Conservation (phyloP, 2,888 invertebrate species). For the Ormyrus pomaceus region DNA sequence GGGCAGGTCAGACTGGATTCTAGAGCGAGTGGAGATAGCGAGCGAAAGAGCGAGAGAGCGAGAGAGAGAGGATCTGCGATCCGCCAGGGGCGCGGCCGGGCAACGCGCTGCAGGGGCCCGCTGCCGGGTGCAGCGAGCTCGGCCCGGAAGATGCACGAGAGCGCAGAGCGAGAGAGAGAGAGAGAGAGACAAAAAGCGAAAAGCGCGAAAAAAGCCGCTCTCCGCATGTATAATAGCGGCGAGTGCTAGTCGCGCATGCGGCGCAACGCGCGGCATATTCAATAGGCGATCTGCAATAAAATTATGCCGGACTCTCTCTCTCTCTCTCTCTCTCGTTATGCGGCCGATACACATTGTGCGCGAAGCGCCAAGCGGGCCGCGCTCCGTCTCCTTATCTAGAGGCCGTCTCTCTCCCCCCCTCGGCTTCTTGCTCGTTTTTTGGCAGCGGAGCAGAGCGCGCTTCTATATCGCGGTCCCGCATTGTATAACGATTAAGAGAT, state of each 20-base stretch:
- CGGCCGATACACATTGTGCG: background rate
- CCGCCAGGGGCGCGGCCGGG: conserved; percentile 25
- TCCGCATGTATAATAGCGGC: conserved; percentile 10
- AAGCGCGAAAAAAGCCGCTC: background rate
- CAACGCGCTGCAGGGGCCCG: conserved; percentile 11
- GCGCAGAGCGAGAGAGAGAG: background rate
- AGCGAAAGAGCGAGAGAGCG: background rate
- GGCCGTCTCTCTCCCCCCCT: background rate
- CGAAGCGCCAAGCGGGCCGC: background rate
- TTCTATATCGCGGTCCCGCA: background rate
- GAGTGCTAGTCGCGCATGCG: background rate
- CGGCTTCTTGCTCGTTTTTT: background rate
- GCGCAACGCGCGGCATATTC: background rate
- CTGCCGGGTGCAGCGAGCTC: background rate
- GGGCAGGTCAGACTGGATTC: conserved; percentile 22
- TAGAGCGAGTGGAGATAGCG: conserved; percentile 27
- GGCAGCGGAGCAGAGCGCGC: background rate
- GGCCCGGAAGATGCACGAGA: background rate
- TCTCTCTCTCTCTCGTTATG: too few relatives aligned
- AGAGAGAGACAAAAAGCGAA: background rate
- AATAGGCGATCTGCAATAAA: conserved; percentile 12
- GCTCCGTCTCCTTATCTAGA: too few relatives aligned
- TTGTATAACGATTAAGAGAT: conserved; percentile 27
- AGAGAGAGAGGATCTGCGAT: conserved; percentile 3
- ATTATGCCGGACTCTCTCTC: background rate